A percentile compares a stretch with the other conserved stretches of the same genome.
These are phyloP conservation scores for Sebastes trivittatus DNA, from an alignment of 2,797 vertebrate genomes.

Conservation along the genomic window DNA sequence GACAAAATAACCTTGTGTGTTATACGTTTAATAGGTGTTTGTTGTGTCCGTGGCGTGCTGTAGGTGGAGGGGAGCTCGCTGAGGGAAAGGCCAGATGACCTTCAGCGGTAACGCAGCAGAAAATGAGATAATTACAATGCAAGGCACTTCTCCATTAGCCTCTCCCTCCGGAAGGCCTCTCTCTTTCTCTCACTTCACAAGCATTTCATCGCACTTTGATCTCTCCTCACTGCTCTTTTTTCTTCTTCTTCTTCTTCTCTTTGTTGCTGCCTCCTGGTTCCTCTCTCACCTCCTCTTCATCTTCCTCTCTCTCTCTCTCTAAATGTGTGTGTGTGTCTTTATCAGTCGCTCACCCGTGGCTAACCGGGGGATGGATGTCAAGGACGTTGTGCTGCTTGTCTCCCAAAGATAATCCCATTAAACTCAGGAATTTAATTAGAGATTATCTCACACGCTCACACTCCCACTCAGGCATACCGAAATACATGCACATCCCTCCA, in stretches of 20 bases:
- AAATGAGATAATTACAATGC: constrained; percentile 64
- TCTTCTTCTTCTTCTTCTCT: not conserved
- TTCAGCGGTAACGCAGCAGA: constrained; percentile 46
- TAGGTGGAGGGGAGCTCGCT: constrained; percentile 18
- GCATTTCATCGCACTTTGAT: constrained; percentile 27
- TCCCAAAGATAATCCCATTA: constrained; percentile 76
- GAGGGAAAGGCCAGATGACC: constrained; percentile 50
- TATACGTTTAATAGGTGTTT: not conserved
- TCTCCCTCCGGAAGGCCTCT: constrained; percentile 4
- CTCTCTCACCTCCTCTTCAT: not conserved
- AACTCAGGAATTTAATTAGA: constrained; percentile 73
- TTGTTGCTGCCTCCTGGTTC: constrained; percentile 1
- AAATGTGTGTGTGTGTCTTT: constrained; percentile 7
- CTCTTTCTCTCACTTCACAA: constrained; percentile 19
- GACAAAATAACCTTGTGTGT: not conserved
- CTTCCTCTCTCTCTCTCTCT: not conserved
- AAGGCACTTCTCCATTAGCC: constrained; percentile 15
- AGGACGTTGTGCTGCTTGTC: constrained; percentile 67
- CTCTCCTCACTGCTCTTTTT: not conserved
- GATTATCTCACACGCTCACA: constrained; percentile 63
- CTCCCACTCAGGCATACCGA: not conserved
- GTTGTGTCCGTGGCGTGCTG: constrained; percentile 2
- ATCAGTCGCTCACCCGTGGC: constrained; percentile 34
- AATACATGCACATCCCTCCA: not conserved
- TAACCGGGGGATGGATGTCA: constrained; percentile 60